Conservation (phyloP, 1,140 invertebrate genomes). For the Akabosia matsudoensis region DNA sequence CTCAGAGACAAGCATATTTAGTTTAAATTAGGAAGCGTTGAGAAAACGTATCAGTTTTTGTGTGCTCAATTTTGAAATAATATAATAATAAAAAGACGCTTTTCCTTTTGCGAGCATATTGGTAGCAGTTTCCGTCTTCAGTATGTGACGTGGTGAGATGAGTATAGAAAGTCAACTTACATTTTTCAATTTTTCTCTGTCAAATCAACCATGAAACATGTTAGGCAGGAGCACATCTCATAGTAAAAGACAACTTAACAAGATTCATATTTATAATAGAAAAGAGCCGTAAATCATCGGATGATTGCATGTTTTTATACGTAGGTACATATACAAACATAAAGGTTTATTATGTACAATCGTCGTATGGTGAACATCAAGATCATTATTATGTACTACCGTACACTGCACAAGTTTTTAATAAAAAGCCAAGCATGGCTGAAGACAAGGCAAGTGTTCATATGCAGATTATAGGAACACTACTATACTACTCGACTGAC, state of each 20-base stretch:
- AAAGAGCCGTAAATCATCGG: constrained; percentile 20
- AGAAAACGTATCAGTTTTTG: constrained; percentile 1
- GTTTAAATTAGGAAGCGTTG: neutral
- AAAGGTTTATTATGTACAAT: neutral
- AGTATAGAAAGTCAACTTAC: constrained; percentile 19
- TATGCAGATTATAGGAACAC: neutral
- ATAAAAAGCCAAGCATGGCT: neutral
- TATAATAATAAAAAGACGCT: neutral
- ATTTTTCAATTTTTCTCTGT: constrained; percentile 25
- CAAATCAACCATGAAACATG: constrained; percentile 22
- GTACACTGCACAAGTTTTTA: neutral
- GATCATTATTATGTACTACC: neutral
- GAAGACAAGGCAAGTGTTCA: neutral
- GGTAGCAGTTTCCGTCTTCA: neutral
- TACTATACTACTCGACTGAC: too few species aligned
- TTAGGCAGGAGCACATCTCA: constrained; percentile 18
- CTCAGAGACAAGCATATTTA: neutral
- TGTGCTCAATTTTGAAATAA: neutral
- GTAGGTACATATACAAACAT: neutral
- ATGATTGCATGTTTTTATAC: constrained; percentile 23
- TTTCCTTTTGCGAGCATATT: neutral
- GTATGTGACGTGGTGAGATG: constrained; percentile 12
- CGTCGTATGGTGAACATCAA: too few species aligned
- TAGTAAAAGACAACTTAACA: constrained; percentile 23
- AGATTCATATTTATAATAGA: constrained; percentile 25